These are phyloP conservation scores for Xerus inauris DNA, from an alignment of 2,113 vertebrate genomes.

Conservation along the genomic window DNA sequence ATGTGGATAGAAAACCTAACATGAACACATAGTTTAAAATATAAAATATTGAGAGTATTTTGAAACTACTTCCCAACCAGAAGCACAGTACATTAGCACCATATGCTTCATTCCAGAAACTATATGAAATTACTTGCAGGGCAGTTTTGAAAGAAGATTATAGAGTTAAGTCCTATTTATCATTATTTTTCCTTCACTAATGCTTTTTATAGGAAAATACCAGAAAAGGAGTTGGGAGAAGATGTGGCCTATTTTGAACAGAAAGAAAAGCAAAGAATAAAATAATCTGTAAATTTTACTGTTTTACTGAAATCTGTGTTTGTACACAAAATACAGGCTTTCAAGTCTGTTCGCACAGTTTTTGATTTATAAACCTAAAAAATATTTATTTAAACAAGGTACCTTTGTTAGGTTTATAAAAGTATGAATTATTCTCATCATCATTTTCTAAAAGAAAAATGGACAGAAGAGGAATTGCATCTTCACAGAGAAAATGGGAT, in stretches of 20 bases:
- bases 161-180: constrained; percentile 10
- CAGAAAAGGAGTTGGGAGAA: background rate
- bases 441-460: constrained; percentile 30
- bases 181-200: background rate
- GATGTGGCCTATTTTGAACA: background rate
- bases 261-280: constrained; percentile 42
- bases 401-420: constrained; percentile 12
- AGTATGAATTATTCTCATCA: constrained; percentile 4
- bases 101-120: background rate
- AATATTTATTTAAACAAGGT: too few relatives aligned
- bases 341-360: constrained; percentile 38
- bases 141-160: constrained; percentile 35
- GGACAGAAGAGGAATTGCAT: background rate
- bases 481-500: constrained; percentile 23
- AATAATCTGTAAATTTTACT: background rate
- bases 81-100: background rate
- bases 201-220: background rate
- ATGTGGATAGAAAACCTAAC: constrained; percentile 24
- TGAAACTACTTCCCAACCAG: background rate
- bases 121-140: background rate
- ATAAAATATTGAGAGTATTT: background rate
- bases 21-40: background rate
- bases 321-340: constrained; percentile 36
- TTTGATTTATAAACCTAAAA: constrained; percentile 54
- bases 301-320: background rate